A percentile compares a stretch with the other conserved stretches of the same genome.
phyloP scores from a whole-genome alignment of 2,113 vertebrate species.

The Cephalopholis sonnerati region DNA sequence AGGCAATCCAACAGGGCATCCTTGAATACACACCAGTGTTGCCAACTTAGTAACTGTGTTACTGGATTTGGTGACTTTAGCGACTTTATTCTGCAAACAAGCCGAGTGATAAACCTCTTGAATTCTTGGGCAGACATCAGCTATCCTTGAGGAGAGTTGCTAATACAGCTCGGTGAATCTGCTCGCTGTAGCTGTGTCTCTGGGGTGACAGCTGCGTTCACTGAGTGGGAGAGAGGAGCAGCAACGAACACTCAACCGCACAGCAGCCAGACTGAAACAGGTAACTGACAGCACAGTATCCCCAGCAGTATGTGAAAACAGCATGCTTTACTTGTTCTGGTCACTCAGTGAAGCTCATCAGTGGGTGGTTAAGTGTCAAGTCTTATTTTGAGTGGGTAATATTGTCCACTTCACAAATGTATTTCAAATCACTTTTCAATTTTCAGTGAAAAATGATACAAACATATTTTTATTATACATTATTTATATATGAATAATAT shows the following conservation, averaged over 20 bases:
- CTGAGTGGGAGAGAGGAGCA: constrained; percentile 32
- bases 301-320: neutral
- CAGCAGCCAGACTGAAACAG: constrained; percentile 18
- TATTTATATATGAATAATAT: neutral
- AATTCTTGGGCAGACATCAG: neutral
- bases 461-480: neutral
- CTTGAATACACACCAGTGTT: neutral
- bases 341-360: neutral
- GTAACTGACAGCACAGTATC: neutral
- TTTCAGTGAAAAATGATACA: neutral
- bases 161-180: neutral
- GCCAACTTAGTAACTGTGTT: neutral
- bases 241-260: neutral
- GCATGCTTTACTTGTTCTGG: neutral
- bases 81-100: constrained; percentile 14
- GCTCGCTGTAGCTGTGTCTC: neutral
- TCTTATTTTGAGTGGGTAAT: neutral
- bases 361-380: neutral
- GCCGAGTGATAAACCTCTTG: neutral
- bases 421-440: too few species aligned
- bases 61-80: neutral
- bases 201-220: constrained; percentile 24
- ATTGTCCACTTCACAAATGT: neutral
- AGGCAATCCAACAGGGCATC: neutral
- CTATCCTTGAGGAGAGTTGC: neutral